Conservation (phyloP, 2,888 invertebrate genomes). For the Rhaphigaster nebulosa region DNA sequence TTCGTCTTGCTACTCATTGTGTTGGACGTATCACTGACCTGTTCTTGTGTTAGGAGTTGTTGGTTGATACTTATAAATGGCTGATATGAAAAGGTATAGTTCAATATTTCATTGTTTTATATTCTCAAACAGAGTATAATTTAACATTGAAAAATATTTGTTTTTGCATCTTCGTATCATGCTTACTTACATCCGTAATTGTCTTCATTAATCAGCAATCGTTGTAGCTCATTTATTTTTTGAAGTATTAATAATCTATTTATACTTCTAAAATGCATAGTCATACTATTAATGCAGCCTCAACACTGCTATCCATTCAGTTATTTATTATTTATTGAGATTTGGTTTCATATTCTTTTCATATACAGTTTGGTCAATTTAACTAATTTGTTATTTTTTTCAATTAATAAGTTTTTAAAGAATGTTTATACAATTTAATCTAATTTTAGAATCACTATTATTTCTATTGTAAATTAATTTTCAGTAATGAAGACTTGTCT, state of each 20-base stretch:
- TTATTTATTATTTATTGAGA: neutral
- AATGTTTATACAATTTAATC: neutral
- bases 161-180: neutral
- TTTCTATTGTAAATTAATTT: slow-evolving; percentile 2
- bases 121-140: too few relatives aligned
- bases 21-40: neutral
- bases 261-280: neutral
- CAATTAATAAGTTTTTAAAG: neutral
- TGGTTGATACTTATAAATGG: neutral
- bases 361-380: neutral
- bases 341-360: neutral
- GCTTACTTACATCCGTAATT: neutral
- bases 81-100: slow-evolving; percentile 32
- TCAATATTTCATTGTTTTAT: neutral
- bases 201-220: neutral
- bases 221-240: neutral
- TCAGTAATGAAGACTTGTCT: slow-evolving; percentile 78
- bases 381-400: neutral
- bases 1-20: slow-evolving; percentile 38
- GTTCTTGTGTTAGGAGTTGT: neutral
- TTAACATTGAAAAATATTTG: neutral
- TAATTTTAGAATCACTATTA: neutral
- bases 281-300: neutral
- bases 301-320: neutral
- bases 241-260: neutral